phyloP scores from a whole-genome alignment of 2,797 vertebrate species.

The Oceanodroma leucorhoa region DNA sequence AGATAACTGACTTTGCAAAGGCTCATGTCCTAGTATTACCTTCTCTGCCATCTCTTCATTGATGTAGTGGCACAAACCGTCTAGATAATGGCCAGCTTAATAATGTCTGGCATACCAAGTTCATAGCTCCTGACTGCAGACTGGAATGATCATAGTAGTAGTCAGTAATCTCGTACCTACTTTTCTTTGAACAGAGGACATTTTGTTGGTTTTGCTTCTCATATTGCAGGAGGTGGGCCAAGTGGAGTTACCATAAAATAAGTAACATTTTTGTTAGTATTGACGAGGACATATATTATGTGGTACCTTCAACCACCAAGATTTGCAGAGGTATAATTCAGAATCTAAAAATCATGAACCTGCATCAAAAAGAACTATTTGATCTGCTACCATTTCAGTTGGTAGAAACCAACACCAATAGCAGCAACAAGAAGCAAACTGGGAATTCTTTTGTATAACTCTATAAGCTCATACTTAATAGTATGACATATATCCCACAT shows the following conservation, averaged over 20 bases:
- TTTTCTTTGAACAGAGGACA: background rate
- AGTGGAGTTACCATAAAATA: background rate
- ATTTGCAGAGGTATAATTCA: background rate
- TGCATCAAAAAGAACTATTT: background rate
- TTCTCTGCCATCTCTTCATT: background rate
- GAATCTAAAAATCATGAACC: background rate
- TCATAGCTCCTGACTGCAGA: background rate
- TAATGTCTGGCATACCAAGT: background rate
- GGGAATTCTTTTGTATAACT: background rate
- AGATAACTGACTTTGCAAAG: background rate
- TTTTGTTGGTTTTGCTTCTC: background rate
- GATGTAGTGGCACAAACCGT: background rate
- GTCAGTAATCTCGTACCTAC: background rate
- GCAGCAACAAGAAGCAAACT: background rate
- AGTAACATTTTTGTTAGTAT: background rate
- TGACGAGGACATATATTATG: background rate
- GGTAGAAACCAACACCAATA: background rate
- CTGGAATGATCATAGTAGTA: background rate
- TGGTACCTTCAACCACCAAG: background rate
- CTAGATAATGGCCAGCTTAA: background rate
- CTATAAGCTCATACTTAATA: background rate
- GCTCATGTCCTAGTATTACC: background rate
- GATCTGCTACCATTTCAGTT: background rate
- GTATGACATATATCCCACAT: background rate
- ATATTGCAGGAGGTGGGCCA: background rate